phyloP scores from a whole-genome alignment of 23 tunicate genomes.

The Styela plicata region DNA sequence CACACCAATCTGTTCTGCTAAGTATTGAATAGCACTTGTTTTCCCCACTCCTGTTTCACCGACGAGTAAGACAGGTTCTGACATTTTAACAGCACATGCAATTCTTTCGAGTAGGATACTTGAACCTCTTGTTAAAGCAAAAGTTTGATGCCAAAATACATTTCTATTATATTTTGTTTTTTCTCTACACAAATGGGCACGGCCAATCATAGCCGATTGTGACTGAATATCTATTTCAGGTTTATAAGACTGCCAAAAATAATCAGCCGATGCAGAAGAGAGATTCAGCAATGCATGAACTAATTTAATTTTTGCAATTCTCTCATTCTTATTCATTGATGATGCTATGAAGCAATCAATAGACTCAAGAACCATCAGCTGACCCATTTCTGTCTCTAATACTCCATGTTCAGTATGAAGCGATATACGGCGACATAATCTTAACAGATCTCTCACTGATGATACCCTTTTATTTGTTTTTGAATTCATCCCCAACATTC shows the following conservation, averaged over 20 bases:
- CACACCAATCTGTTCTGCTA: conserved; percentile 83
- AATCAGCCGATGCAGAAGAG: conserved; percentile 42
- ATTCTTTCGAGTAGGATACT: conserved; percentile 65
- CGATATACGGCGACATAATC: conserved; percentile 63
- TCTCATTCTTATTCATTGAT: neutral
- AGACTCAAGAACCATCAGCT: conserved; percentile 47
- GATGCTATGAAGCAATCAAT: conserved; percentile 90
- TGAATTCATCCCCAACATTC: neutral
- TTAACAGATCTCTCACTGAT: conserved; percentile 60
- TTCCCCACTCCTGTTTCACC: conserved; percentile 98
- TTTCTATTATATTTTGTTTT: neutral
- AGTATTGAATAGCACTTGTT: conserved; percentile 81
- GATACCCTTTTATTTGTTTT: neutral
- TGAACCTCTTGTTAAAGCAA: conserved; percentile 73
- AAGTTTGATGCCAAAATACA: conserved; percentile 32
- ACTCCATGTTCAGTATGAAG: neutral
- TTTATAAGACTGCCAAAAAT: conserved; percentile 61
- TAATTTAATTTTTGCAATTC: conserved; percentile 2
- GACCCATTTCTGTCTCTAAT: conserved; percentile 16
- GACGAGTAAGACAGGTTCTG: conserved; percentile 82
- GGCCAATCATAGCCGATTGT: conserved; percentile 31
- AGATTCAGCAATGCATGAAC: conserved; percentile 11
- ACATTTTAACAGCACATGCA: conserved; percentile 50
- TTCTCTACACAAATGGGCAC: conserved; percentile 19
- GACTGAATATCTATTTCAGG: conserved; percentile 40